phyloP scores from a whole-genome alignment of 2,113 vertebrate genomes.

The Corvus moneduloides region DNA sequence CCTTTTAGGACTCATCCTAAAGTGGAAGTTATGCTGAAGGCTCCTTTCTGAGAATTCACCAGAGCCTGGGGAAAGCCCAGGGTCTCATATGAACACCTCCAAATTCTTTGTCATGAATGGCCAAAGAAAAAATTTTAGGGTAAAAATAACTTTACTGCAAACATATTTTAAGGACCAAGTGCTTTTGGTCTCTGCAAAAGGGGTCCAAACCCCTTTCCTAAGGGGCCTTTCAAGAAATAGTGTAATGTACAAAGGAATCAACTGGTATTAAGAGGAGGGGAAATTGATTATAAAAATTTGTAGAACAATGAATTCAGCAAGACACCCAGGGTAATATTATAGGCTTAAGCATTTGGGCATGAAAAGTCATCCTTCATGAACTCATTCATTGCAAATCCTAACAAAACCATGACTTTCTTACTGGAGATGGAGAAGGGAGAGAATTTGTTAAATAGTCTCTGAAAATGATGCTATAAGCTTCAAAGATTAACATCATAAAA shows the following conservation, averaged over 20 bases:
- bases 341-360: not conserved
- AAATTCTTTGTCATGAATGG: not conserved
- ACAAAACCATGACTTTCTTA: not conserved
- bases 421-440: not conserved
- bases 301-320: not conserved
- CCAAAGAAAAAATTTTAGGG: not conserved
- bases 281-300: slow-evolving; percentile 6
- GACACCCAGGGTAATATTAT: not conserved
- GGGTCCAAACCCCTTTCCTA: not conserved
- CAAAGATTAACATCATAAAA: slow-evolving; percentile 46
- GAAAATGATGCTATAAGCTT: slow-evolving; percentile 8
- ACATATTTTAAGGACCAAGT: not conserved
- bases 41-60: not conserved
- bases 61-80: not conserved
- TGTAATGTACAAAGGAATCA: not conserved
- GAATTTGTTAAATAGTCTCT: slow-evolving; percentile 6
- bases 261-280: not conserved
- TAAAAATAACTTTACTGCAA: not conserved
- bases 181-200: not conserved
- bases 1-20: not conserved
- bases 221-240: not conserved
- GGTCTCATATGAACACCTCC: not conserved
- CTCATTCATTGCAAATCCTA: not conserved
- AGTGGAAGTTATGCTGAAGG: not conserved
- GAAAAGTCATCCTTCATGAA: not conserved